A percentile compares a stretch with the other conserved stretches of the same genome.
These are phyloP conservation scores for Apoderus coryli DNA, from an alignment of 2,888 invertebrate species.

Conservation along the genomic window DNA sequence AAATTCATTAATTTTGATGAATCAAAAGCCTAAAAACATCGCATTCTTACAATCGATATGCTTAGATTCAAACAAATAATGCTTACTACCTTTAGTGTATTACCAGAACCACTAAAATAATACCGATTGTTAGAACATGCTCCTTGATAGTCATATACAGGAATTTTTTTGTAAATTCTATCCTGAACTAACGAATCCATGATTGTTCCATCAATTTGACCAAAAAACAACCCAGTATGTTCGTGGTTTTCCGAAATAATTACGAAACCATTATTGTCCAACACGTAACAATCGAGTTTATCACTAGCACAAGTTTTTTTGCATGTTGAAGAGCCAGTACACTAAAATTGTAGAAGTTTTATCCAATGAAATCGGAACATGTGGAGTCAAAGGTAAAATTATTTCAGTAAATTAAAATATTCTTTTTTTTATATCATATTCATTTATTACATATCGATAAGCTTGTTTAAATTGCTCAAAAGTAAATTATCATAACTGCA, in stretches of 20 bases:
- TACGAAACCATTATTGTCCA: conserved; percentile 91
- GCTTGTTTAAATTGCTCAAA: too few species aligned
- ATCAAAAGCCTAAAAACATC: not conserved
- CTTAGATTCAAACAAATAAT: too few species aligned
- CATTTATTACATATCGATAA: too few species aligned
- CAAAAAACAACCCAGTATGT: conserved; percentile 86
- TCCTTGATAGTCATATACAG: conserved; percentile 81
- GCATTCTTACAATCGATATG: conserved; percentile 10
- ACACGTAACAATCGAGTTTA: conserved; percentile 79
- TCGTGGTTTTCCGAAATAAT: conserved; percentile 75
- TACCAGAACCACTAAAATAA: conserved; percentile 42
- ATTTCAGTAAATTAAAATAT: too few species aligned
- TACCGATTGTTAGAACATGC: conserved; percentile 59
- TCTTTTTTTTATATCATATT: too few species aligned
- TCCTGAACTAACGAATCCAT: conserved; percentile 88
- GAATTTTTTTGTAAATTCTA: conserved; percentile 75
- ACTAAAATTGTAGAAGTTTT: conserved; percentile 36
- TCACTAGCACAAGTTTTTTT: conserved; percentile 77
- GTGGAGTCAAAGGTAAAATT: too few species aligned
- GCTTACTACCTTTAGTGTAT: conserved; percentile 32
- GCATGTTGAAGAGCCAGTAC: conserved; percentile 54
- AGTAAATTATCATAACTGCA: too few species aligned
- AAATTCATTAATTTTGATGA: conserved; percentile 31
- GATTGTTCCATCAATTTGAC: conserved; percentile 85
- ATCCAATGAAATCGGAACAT: too few species aligned